Evolutionary conservation across 2,888 invertebrate genomes (phyloP), one percentile per base, ranked within the genome.

Genomic region (Caenorhabditis sp.): DNA sequence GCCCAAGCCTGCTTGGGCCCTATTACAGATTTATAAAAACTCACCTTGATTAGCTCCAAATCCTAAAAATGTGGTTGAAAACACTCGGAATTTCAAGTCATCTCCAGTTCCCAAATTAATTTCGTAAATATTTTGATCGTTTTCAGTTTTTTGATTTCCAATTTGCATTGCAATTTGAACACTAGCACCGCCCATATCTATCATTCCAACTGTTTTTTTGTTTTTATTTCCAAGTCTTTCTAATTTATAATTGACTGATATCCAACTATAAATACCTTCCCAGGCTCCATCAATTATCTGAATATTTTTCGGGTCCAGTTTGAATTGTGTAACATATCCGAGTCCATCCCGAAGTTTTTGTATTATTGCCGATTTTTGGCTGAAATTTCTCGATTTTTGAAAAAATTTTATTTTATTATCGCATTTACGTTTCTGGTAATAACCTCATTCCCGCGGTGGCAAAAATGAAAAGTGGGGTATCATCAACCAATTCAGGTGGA

Each of bases 101-200:
- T 89, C 88, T 21, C 84, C 79, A 72, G 89, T 89, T 1, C 90
- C 90, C 31, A 91, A 84, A 77, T 90, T 90, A 63, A 90, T 87
- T 77, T 89, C 88, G 24, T 26, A 59, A 49, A 21, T 36, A n/a
- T 37, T 21, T 1, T 65, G 61, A 19, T 76, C 70, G 27, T 78
- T 66, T 51, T 65, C 58, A 1, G 81, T 78, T 26, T 84, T 59
- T 73, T 86, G 84, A 82, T 88, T 90, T 17, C 90, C 90, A 53
- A 91, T 89, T 83, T 91, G 91, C 64, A 90, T 90, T 17, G 90
- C 90, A 53, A 91, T 89, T 83, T 91, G 91, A 64, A 90, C 87
- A 27, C 89, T 90, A 10, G 89, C 91, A 26, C 91, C 91, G 58
- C 91, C 91, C 90, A 91, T 90, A 83, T 91, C 91, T 63, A 91